Evolutionary conservation across 2,888 invertebrate genomes (phyloP), one percentile per base, ranked within the genome.

Genomic region (Brenthis hecate): DNA sequence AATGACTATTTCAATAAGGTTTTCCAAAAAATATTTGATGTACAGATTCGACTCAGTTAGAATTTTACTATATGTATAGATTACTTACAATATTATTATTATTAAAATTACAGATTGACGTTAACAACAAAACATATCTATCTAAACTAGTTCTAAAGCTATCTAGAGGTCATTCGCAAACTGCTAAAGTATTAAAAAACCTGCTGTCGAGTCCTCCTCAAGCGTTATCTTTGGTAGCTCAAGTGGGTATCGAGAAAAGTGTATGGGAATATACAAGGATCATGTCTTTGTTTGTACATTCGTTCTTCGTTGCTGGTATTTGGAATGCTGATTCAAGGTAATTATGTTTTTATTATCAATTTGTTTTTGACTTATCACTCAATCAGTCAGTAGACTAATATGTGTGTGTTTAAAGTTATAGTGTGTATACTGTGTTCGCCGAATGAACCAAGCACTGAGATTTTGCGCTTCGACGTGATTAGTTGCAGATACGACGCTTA

Each of bases 211-310:
- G 89, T 73, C 88, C 91, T 0, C 87, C 91, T 0, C 92, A 93
- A 75, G 88, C 90, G 0, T 63, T 93, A 14, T 92, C 92, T 0
- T 73, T 93, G 62, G 84, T 90, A 0, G 92, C 91, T 0, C 93
- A 93, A 77, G 89, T 93, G 0, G 93, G 89, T 0, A 77, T 84
- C 0, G 89, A 91, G 77, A 93, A 93, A 71, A 88, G 88, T 0
- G 90, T 88, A 82, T 93, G 93, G 93, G 93, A 93, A 16, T 93
- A 93, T 54, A 92, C 92, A 0, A 79, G 83, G 11, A 78, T 93
- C 0, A 91, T 93, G 86, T 86, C 92, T 0, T 74, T 93, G 32
- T 72, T 93, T 54, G 91, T 92, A 64, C 92, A 91, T 79, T 92
- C 93, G 0, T 92, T 92, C 79, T 89, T 85, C 36, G 84, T 92